Conservation (phyloP, 2,888 invertebrate genomes). For the Myopa tessellatipennis region DNA sequence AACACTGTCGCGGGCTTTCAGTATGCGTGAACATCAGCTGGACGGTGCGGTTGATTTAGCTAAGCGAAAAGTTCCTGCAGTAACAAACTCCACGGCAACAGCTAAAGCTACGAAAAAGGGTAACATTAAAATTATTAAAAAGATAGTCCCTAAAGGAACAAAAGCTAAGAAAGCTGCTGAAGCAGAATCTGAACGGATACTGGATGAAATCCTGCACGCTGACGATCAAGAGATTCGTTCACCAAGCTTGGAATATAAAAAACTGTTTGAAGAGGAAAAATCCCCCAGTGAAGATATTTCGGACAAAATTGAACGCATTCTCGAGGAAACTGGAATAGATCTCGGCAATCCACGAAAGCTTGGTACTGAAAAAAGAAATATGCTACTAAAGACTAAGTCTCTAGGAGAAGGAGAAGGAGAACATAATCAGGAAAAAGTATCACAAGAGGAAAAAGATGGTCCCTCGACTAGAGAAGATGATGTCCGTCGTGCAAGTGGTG, state of each 20-base stretch:
- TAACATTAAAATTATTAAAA: constrained; percentile 61
- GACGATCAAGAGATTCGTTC: constrained; percentile 58
- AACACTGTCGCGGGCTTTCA: constrained; percentile 54
- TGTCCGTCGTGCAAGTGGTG: constrained; percentile 52
- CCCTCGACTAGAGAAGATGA: constrained; percentile 47
- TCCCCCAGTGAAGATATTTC: constrained; percentile 66
- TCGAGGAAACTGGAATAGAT: constrained; percentile 63
- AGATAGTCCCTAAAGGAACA: constrained; percentile 62
- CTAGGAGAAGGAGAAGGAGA: constrained; percentile 60
- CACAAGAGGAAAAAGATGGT: constrained; percentile 28
- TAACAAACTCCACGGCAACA: constrained; percentile 45
- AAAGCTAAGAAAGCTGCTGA: constrained; percentile 54
- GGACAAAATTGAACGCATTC: constrained; percentile 64
- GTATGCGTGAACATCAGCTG: constrained; percentile 64
- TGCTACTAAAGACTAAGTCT: constrained; percentile 60
- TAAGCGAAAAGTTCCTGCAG: constrained; percentile 54
- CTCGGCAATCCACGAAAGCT: constrained; percentile 52
- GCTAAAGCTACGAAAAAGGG: constrained; percentile 55
- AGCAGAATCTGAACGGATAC: constrained; percentile 59
- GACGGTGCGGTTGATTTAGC: constrained; percentile 65
- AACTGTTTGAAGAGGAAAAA: constrained; percentile 65
- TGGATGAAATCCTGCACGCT: constrained; percentile 62
- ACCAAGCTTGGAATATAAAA: constrained; percentile 65
- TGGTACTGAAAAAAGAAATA: constrained; percentile 54
- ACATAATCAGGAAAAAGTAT: constrained; percentile 40